These are phyloP conservation scores for Dicrostonyx torquatus DNA, from an alignment of 2,797 vertebrate species.

Conservation along the genomic window DNA sequence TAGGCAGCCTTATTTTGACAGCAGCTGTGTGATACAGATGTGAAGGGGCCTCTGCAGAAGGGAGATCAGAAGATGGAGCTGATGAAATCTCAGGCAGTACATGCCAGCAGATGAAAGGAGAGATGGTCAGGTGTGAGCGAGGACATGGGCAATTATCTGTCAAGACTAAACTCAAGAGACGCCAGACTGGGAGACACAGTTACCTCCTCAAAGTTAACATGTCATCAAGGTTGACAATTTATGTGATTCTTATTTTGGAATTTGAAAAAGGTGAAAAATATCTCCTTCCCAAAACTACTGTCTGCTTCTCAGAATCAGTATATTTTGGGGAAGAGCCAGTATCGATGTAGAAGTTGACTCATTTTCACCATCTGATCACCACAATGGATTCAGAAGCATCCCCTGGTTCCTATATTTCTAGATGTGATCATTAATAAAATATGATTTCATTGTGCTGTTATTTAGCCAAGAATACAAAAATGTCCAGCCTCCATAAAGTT, in stretches of 20 bases:
- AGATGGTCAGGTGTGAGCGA: not conserved
- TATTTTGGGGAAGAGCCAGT: not conserved
- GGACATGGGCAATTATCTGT: accelerated
- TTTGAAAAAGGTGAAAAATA: not conserved
- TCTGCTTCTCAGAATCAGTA: not conserved
- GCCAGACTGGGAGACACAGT: accelerated
- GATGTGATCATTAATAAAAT: not conserved
- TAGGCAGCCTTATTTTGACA: not conserved
- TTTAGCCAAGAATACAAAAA: constrained; percentile 25
- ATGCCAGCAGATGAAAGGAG: not conserved
- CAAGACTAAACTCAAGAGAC: not conserved
- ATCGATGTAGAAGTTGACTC: not conserved
- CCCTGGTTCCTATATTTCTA: not conserved
- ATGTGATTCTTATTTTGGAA: not conserved
- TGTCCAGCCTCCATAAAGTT: not conserved
- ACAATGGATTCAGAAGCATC: not conserved
- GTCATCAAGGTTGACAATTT: not conserved
- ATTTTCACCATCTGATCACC: not conserved
- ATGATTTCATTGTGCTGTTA: not conserved
- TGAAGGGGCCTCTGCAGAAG: not conserved
- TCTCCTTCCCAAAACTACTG: not conserved
- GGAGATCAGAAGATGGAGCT: not conserved
- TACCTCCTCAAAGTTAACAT: not conserved
- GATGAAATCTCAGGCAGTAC: not conserved
- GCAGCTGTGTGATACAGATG: no score